A percentile compares a stretch with the other conserved stretches of the same genome.
Conservation (phyloP, 2,888 invertebrate genomes). For the Hypercompe scribonia region DNA sequence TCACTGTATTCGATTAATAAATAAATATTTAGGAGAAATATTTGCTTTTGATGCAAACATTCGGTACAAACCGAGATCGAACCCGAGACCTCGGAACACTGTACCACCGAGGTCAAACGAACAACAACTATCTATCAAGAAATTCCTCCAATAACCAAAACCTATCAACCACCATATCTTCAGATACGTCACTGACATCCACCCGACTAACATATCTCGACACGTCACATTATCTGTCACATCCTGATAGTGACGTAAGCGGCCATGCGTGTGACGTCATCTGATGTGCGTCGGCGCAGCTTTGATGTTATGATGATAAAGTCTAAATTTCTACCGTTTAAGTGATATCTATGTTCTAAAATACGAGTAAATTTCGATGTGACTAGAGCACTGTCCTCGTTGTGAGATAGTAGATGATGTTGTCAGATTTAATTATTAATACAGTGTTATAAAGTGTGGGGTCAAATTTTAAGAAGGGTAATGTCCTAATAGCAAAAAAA, state of each 20-base stretch:
- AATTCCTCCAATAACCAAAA: background rate
- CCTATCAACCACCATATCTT: constrained; percentile 2
- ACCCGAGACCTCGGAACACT: no score
- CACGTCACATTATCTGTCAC: constrained; percentile 13
- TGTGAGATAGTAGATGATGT: background rate
- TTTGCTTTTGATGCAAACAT: no score
- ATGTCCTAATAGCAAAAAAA: no score
- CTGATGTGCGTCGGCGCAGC: constrained; percentile 44
- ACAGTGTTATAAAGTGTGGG: background rate
- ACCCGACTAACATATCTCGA: constrained; percentile 3
- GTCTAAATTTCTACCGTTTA: background rate
- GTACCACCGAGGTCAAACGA: no score
- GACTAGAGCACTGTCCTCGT: background rate
- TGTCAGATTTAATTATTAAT: background rate
- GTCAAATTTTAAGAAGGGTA: no score
- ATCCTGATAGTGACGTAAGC: constrained; percentile 24
- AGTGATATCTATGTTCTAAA: background rate
- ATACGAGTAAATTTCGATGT: background rate
- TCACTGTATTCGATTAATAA: no score
- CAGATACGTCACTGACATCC: constrained; percentile 7
- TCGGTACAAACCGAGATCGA: no score
- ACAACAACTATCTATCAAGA: background rate
- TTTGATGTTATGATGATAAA: constrained; percentile 39
- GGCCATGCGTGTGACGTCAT: constrained; percentile 42
- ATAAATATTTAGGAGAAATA: no score